Evolutionary conservation across 2,888 invertebrate species (phyloP).

Genomic region (Rhorus exstirpatorius): DNA sequence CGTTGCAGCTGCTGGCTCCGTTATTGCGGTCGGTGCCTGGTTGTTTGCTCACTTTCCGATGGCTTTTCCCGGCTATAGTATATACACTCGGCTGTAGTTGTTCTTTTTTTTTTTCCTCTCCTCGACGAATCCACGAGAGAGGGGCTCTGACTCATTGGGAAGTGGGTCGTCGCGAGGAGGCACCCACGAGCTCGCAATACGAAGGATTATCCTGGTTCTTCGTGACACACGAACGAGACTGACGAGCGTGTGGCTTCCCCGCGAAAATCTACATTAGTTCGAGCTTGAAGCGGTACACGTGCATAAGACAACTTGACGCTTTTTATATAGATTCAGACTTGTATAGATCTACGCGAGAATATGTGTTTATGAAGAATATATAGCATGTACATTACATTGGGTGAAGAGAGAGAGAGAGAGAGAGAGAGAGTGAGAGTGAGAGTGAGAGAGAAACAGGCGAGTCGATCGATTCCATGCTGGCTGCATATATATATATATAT

Average conservation of each 20-base stretch:
- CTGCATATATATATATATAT: slow-evolving; percentile 4
- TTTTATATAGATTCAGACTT: not conserved
- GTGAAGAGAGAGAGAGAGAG: not conserved
- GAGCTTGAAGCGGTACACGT: slow-evolving; percentile 13
- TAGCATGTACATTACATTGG: slow-evolving; percentile 3
- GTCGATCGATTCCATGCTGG: slow-evolving; percentile 16
- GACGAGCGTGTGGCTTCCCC: slow-evolving; percentile 46
- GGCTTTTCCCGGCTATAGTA: slow-evolving; percentile 23
- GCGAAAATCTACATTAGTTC: slow-evolving; percentile 20
- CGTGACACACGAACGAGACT: slow-evolving; percentile 40
- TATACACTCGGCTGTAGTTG: slow-evolving; percentile 11
- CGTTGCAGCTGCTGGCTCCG: slow-evolving; percentile 44
- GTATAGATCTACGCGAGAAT: not conserved
- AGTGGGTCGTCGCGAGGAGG: slow-evolving; percentile 61
- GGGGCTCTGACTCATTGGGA: slow-evolving; percentile 68
- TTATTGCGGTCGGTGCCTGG: slow-evolving; percentile 41
- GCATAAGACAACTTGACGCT: slow-evolving; percentile 17
- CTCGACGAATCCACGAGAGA: slow-evolving; percentile 44
- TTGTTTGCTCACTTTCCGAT: slow-evolving; percentile 43
- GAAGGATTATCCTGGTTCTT: slow-evolving; percentile 60
- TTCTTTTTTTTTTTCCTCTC: slow-evolving; percentile 22
- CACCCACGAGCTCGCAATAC: slow-evolving; percentile 56
- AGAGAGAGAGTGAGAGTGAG: not conserved
- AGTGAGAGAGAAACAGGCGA: not conserved
- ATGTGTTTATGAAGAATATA: not conserved